phyloP scores from a whole-genome alignment of 2,888 invertebrate genomes.

The Argyresthia goedartella region DNA sequence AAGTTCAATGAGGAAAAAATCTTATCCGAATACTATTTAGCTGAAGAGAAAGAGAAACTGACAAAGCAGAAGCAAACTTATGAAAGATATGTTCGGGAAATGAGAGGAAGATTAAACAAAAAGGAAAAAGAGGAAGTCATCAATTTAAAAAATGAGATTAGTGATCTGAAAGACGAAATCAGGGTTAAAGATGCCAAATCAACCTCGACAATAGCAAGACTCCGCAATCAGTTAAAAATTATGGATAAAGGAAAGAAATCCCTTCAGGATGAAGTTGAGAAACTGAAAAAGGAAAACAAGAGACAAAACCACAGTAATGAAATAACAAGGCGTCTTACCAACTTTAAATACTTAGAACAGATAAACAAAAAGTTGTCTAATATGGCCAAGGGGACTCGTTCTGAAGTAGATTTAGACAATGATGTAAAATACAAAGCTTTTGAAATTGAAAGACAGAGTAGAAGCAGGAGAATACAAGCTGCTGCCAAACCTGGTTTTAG shows the following conservation, averaged over 20 bases:
- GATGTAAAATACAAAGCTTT: conserved; percentile 51
- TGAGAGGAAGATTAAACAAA: conserved; percentile 74
- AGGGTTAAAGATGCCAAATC: conserved; percentile 81
- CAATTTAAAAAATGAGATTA: conserved; percentile 74
- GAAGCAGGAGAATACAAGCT: conserved; percentile 28
- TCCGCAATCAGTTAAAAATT: conserved; percentile 80
- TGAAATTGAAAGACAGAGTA: conserved; percentile 53
- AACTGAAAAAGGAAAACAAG: conserved; percentile 76
- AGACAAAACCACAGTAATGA: conserved; percentile 73
- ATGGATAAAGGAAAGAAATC: conserved; percentile 78
- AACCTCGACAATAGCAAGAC: conserved; percentile 77
- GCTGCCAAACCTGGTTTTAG: conserved; percentile 21
- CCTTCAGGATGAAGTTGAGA: conserved; percentile 75
- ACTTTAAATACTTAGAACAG: conserved; percentile 80
- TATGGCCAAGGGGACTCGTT: conserved; percentile 35
- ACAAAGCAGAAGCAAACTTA: conserved; percentile 75
- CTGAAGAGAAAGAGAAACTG: conserved; percentile 78
- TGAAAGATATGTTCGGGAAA: conserved; percentile 77
- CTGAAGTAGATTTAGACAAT: conserved; percentile 31
- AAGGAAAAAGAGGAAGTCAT: conserved; percentile 80
- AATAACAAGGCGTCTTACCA: conserved; percentile 68
- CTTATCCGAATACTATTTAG: conserved; percentile 73
- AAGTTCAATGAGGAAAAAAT: conserved; percentile 76
- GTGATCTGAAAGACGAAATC: conserved; percentile 75
- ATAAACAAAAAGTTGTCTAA: conserved; percentile 73